phyloP scores from a whole-genome alignment of 2,797 vertebrate genomes.

The Halcyon chelicuti region DNA sequence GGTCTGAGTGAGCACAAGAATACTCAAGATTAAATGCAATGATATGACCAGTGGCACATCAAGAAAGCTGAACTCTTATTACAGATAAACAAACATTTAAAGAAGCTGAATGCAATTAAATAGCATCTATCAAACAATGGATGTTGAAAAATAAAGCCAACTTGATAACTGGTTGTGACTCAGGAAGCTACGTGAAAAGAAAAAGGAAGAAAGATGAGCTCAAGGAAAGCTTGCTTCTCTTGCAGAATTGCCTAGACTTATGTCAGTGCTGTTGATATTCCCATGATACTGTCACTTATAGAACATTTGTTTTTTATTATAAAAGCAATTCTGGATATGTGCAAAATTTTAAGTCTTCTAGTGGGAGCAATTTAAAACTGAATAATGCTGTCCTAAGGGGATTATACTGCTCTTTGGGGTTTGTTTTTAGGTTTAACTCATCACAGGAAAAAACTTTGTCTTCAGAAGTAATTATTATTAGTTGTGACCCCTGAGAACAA shows the following conservation, averaged over 20 bases:
- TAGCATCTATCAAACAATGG: neutral
- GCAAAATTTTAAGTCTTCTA: constrained; percentile 62
- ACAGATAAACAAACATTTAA: neutral
- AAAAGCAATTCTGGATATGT: constrained; percentile 68
- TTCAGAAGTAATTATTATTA: constrained; percentile 35
- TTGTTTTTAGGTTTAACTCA: constrained; percentile 68
- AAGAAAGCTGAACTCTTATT: neutral
- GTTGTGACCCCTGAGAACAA: constrained; percentile 21
- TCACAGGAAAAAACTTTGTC: constrained; percentile 31
- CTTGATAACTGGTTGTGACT: neutral
- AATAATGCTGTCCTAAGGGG: constrained; percentile 55
- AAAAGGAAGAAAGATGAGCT: neutral
- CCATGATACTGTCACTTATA: constrained; percentile 54
- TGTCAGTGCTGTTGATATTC: constrained; percentile 48
- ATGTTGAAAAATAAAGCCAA: neutral
- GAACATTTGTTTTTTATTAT: constrained; percentile 75
- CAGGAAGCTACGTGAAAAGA: neutral
- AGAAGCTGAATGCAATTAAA: neutral
- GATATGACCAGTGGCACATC: neutral
- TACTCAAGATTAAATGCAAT: neutral
- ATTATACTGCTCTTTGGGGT: constrained; percentile 35
- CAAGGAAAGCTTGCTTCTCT: neutral
- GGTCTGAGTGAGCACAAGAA: neutral
- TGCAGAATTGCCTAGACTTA: constrained; percentile 26
- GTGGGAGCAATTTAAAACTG: constrained; percentile 71